Evolutionary conservation across 2,888 invertebrate genomes (phyloP), one percentile per base, ranked within the genome.

Genomic region (Terebella lapidaria): DNA sequence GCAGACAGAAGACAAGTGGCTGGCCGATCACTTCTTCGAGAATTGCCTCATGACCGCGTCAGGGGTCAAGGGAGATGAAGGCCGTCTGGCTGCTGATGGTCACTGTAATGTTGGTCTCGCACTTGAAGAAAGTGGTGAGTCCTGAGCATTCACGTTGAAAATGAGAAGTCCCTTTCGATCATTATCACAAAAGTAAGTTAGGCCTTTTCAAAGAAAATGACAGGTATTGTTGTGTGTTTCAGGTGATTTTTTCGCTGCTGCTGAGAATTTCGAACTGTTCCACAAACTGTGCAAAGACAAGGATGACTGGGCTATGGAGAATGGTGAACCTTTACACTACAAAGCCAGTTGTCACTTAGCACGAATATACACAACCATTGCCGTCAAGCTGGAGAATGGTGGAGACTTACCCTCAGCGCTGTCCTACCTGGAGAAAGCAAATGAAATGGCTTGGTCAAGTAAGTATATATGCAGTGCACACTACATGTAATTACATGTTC

Each of bases 21-120:
- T 80, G 54, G 62, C 74, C 2, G 78, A 80, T 60, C 77, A 79
- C 67, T 79, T 78, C 69, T 78, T 74, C 59, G 64, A 66, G 25
- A 72, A 74, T 1, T 78, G 78, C 66, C 69, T 79, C 42, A 65
- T 70, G 5, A 74, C 74, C 3, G 71, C 72, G 51, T 45, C 55
- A 27, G 54, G 62, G 20, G 67, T 74, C 22, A 63, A 67, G 22
- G 66, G 59, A n/a, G 74, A 74, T 57, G 68, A 60, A 1, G 75
- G 74, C 1, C 70, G 71, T 54, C 72, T 73, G 62, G 68, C 73
- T 25, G 78, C 79, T 22, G 75, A 78, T 59, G 78, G 74, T 3
- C 71, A 76, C 62, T 74, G 74, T 61, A 76, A 78, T 68, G 73
- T 78, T 3, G 80, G 78, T 2, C 60, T 78, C 28, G 74, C 75